A percentile compares a stretch with the other conserved stretches of the same genome.
These are phyloP conservation scores for Pipa parva DNA, from an alignment of 2,113 vertebrate genomes.

Conservation along the genomic window DNA sequence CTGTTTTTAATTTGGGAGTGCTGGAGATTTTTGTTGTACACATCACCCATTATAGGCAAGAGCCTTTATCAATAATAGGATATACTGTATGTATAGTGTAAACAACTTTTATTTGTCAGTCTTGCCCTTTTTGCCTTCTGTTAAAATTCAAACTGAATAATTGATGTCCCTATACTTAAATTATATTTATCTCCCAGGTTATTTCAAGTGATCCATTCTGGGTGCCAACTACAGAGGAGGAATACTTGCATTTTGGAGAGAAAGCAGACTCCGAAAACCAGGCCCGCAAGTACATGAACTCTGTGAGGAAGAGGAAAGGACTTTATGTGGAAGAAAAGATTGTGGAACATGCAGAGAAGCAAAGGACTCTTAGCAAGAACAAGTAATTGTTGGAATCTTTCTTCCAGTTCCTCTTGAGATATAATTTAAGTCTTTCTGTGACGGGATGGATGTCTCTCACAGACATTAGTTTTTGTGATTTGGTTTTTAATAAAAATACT, in stretches of 20 bases:
- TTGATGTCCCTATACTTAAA: background rate
- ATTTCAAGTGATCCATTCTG: constrained; percentile 88
- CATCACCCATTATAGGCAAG: no score
- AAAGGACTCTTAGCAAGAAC: constrained; percentile 90
- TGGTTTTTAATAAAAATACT: constrained; percentile 35
- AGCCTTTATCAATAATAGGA: no score
- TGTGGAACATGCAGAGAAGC: constrained; percentile 92
- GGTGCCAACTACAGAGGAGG: constrained; percentile 96
- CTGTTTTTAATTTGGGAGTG: no score
- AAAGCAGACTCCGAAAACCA: constrained; percentile 91
- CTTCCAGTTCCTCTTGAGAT: background rate
- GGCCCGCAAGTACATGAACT: constrained; percentile 91
- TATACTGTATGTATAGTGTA: no score
- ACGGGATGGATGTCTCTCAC: background rate
- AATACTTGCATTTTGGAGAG: constrained; percentile 95
- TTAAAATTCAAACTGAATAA: background rate
- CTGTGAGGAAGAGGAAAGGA: constrained; percentile 85
- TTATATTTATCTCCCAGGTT: constrained; percentile 58
- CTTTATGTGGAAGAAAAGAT: constrained; percentile 93
- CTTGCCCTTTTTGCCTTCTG: background rate
- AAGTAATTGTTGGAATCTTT: constrained; percentile 64
- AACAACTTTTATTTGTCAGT: no score
- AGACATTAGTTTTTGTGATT: background rate
- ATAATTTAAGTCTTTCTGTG: constrained; percentile 7
- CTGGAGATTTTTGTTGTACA: no score